Percentiles rank a stretch among this genome's conserved stretches.
These are phyloP conservation scores for Xestia xanthographa DNA, from an alignment of 2,888 invertebrate species.

Conservation along the genomic window DNA sequence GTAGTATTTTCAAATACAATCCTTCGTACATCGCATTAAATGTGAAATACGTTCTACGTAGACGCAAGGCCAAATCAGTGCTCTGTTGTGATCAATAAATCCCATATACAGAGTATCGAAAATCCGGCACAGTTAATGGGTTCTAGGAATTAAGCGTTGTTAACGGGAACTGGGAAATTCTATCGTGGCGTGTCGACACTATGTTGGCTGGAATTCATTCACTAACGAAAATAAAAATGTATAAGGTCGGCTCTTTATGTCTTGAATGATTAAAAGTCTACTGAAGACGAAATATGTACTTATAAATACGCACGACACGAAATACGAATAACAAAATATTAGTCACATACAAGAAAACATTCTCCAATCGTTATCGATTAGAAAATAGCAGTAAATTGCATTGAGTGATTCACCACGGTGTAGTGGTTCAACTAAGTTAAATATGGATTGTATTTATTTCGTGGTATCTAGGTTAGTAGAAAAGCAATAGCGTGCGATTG, in stretches of 20 bases:
- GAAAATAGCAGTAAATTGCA: slow-evolving; percentile 50
- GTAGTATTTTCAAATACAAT: slow-evolving; percentile 12
- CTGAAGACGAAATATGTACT: not conserved
- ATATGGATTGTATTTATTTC: slow-evolving; percentile 43
- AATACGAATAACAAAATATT: slow-evolving; percentile 13
- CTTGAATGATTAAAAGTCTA: not conserved
- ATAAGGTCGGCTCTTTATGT: slow-evolving; percentile 1
- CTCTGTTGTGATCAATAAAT: slow-evolving; percentile 55
- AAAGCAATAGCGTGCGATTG: slow-evolving; percentile 29
- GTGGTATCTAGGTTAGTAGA: slow-evolving; percentile 48
- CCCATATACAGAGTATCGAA: slow-evolving; percentile 31
- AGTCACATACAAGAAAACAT: slow-evolving; percentile 35
- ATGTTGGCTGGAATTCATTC: slow-evolving; percentile 25
- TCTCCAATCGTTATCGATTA: slow-evolving; percentile 52
- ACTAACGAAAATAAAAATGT: slow-evolving; percentile 19
- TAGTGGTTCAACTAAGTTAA: slow-evolving; percentile 24
- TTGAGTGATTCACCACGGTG: slow-evolving; percentile 32
- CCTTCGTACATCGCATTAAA: not conserved
- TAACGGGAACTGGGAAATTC: slow-evolving; percentile 35
- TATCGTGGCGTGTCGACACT: slow-evolving; percentile 13
- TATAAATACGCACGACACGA: not conserved
- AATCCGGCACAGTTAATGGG: slow-evolving; percentile 39
- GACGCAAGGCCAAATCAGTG: slow-evolving; percentile 12
- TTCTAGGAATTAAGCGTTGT: slow-evolving; percentile 36
- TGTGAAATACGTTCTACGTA: slow-evolving; percentile 11